These are phyloP conservation scores for Denticeps clupeoides DNA, from an alignment of 2,797 vertebrate species.

Conservation along the genomic window DNA sequence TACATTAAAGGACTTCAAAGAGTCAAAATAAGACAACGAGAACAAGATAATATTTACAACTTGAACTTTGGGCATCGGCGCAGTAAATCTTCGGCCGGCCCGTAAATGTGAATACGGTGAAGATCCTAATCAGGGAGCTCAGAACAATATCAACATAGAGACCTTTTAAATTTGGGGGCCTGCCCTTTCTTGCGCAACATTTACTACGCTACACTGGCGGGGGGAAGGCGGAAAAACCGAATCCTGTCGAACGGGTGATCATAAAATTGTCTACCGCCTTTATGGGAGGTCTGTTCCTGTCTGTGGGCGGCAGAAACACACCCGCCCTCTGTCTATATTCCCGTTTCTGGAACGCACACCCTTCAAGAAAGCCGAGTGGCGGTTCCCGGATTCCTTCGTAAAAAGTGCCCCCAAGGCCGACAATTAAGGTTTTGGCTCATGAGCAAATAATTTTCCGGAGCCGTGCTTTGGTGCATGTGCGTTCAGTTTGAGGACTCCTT, in stretches of 20 bases:
- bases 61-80: constrained; percentile 62
- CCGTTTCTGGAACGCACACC: too few species aligned
- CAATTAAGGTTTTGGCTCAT: constrained; percentile 3
- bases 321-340: too few species aligned
- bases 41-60: constrained; percentile 70
- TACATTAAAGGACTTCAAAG: constrained; percentile 74
- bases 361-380: constrained; percentile 1
- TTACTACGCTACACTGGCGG: constrained; percentile 24
- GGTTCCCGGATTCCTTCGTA: constrained; percentile 1
- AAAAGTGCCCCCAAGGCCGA: not conserved
- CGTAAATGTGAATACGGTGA: constrained; percentile 54
- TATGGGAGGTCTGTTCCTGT: constrained; percentile 12
- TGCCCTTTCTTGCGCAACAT: constrained; percentile 29
- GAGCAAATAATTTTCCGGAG: constrained; percentile 1
- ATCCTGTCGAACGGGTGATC: constrained; percentile 17
- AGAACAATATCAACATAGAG: constrained; percentile 49
- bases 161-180: constrained; percentile 25
- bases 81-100: constrained; percentile 76
- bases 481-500: not conserved
- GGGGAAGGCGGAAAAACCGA: constrained; percentile 24
- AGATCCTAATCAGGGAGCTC: constrained; percentile 54
- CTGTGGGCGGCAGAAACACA: constrained; percentile 1
- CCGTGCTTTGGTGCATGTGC: not conserved
- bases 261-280: constrained; percentile 21
- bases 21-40: constrained; percentile 41